Evolutionary conservation across 2,888 invertebrate species (phyloP), one percentile per base, ranked within the genome.

Genomic region (Acronicta aceris): DNA sequence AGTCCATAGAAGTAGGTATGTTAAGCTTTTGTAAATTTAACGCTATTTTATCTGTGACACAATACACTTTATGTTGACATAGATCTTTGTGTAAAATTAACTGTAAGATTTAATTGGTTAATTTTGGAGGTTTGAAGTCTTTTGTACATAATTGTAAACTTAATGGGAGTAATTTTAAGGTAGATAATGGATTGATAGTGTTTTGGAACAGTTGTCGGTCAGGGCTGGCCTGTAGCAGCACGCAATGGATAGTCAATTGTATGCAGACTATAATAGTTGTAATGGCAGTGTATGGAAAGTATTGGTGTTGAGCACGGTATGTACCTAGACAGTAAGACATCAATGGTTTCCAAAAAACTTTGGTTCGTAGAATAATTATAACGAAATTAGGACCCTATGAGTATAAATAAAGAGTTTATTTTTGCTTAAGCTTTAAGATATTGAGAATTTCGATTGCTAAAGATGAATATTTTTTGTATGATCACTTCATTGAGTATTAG

Each of bases 371-470:
- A 72, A 61, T 81, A 76, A 72, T 81, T 77, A 75, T 75, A 73
- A 81, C 73, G 79, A 78, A 78, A 80, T 83, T 87, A 89, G 81
- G 79, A 85, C 85, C 84, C 83, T 87, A 87, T 84, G 77, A 81
- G 76, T 85, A 87, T 87, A 89, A 80, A 84, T 79, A 87, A 89
- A 93, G 91, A 93, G 87, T 89, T 93, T 93, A 93, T 93, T 93
- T 93, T 93, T 94, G 94, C 94, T 93, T 93, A 91, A 89, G 93
- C 94, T 92, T 92, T 91, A 93, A 89, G 87, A 87, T 87, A 87
- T 89, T 81, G 81, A 84, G 76, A 80, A 83, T 88, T 89, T 91
- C 83, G 84, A 93, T 92, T 92, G 93, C 93, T 83, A 88, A 89
- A 89, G 87, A 91, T 83, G 71, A 88, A 91, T 93, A 92, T 93